Evolutionary conservation across 1,140 invertebrate species (phyloP).

Genomic region (Ostrea denselamellosa): DNA sequence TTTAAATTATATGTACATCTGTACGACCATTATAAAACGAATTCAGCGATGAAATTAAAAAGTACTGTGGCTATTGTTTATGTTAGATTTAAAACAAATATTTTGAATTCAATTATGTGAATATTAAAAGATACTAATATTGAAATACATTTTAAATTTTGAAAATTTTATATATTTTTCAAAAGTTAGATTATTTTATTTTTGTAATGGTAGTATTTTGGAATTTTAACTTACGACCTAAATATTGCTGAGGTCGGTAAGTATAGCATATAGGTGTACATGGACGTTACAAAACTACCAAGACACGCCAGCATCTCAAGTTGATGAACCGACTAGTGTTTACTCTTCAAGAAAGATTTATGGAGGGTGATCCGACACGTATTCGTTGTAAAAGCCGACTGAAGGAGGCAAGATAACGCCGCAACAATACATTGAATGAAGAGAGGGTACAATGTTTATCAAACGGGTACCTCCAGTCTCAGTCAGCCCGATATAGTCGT

Average conservation of each 20-base stretch:
- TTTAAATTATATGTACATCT: no score
- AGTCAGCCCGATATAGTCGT: constrained; percentile 8
- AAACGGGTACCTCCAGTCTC: constrained; percentile 27
- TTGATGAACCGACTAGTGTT: constrained; percentile 32
- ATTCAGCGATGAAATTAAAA: no score
- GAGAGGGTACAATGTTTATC: constrained; percentile 24
- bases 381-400: constrained; percentile 24
- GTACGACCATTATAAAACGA: no score
- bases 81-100: no score
- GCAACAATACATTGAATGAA: constrained; percentile 21
- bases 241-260: not conserved
- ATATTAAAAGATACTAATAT: no score
- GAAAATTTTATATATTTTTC: no score
- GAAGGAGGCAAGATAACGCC: constrained; percentile 33
- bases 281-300: not conserved
- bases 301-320: constrained; percentile 33
- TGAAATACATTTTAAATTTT: no score
- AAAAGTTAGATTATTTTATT: no score
- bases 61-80: no score
- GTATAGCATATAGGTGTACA: not conserved
- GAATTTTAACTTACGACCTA: not conserved
- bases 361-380: constrained; percentile 13
- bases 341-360: constrained; percentile 30
- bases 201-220: no score
- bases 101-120: no score